phyloP scores from a whole-genome alignment of 2,888 invertebrate genomes.

The Drosophila borealis region DNA sequence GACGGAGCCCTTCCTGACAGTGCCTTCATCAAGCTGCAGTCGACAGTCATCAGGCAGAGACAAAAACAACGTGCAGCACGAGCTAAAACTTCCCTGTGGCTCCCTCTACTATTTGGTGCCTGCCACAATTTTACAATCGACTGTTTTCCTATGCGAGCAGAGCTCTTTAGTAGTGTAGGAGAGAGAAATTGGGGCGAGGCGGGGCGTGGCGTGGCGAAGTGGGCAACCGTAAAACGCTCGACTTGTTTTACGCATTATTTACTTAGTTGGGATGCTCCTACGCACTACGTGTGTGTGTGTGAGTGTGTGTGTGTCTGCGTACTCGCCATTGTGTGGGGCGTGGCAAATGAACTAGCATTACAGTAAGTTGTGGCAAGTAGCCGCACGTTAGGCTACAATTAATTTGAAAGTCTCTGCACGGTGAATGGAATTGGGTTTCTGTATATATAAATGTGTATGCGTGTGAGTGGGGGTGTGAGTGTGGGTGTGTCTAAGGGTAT shows the following conservation, averaged over 20 bases:
- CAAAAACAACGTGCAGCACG: slow-evolving; percentile 17
- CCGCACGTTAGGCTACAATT: slow-evolving; percentile 72
- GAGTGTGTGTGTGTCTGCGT: slow-evolving; percentile 26
- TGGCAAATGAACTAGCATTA: slow-evolving; percentile 73
- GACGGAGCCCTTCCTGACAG: slow-evolving; percentile 45
- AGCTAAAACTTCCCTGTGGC: slow-evolving; percentile 18
- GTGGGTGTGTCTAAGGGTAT: background rate
- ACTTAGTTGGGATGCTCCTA: slow-evolving; percentile 66
- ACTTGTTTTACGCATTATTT: slow-evolving; percentile 80
- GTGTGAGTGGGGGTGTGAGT: background rate
- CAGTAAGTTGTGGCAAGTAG: slow-evolving; percentile 69
- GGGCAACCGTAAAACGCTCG: slow-evolving; percentile 69
- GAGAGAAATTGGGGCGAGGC: background rate
- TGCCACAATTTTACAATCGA: slow-evolving; percentile 78
- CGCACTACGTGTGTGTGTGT: slow-evolving; percentile 33
- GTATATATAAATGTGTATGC: slow-evolving; percentile 1
- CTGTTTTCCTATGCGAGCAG: slow-evolving; percentile 51
- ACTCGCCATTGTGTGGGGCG: slow-evolving; percentile 34
- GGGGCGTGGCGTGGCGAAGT: background rate
- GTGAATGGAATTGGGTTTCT: slow-evolving; percentile 29
- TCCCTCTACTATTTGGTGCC: slow-evolving; percentile 54
- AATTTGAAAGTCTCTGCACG: slow-evolving; percentile 63
- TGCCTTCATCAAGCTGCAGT: slow-evolving; percentile 62
- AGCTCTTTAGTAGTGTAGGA: background rate
- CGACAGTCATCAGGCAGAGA: slow-evolving; percentile 46